phyloP scores from a whole-genome alignment of 2,113 vertebrate species.

The Mustela nigripes region DNA sequence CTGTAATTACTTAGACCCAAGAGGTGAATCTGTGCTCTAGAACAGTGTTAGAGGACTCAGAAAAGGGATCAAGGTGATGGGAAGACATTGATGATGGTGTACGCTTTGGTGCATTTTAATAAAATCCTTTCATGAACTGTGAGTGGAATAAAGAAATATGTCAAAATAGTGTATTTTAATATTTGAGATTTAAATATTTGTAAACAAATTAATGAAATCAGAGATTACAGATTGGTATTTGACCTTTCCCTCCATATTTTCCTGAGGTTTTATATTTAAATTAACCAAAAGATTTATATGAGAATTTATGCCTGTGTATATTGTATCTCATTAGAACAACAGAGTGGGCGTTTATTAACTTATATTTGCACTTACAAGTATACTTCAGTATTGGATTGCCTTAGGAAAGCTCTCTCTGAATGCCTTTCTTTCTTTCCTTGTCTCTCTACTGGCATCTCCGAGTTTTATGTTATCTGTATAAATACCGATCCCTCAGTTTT shows the following conservation, averaged over 20 bases:
- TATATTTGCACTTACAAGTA: background rate
- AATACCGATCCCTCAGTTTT: background rate
- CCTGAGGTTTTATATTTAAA: slow-evolving; percentile 52
- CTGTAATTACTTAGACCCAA: background rate
- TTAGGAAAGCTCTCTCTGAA: background rate
- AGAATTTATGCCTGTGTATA: background rate
- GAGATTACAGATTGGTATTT: background rate
- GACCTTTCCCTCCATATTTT: background rate
- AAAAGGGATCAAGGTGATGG: background rate
- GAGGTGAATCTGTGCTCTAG: background rate
- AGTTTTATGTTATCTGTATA: background rate
- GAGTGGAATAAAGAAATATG: slow-evolving; percentile 10
- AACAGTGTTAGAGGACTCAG: background rate
- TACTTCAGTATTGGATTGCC: background rate
- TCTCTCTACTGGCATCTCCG: background rate
- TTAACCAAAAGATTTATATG: slow-evolving; percentile 11
- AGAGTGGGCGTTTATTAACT: background rate
- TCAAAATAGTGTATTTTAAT: slow-evolving; percentile 10
- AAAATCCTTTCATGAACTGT: background rate
- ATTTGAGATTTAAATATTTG: background rate
- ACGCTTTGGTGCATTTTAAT: background rate
- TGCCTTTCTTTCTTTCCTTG: background rate
- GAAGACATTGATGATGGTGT: background rate
- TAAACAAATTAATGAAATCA: slow-evolving; percentile 37
- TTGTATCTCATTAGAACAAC: background rate